Percentiles rank a stretch among this genome's conserved stretches.
These are phyloP conservation scores for Tachystola acroxantha DNA, from an alignment of 2,888 invertebrate genomes.

Conservation along the genomic window DNA sequence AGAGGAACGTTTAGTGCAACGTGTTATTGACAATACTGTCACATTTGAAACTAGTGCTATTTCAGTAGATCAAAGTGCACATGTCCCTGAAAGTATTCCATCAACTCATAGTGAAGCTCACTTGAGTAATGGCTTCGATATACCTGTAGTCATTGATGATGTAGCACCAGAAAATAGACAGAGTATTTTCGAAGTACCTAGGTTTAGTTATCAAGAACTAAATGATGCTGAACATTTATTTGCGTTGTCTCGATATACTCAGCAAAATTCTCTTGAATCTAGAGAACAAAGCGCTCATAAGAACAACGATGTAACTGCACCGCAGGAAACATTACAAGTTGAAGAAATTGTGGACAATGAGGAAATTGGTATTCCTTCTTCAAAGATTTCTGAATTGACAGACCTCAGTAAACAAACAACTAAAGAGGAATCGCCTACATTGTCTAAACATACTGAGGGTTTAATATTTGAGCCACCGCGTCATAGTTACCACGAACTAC, in stretches of 20 bases:
- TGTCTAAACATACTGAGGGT: not conserved
- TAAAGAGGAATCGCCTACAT: not conserved
- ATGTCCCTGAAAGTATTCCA: not conserved
- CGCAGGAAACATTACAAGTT: too few species aligned
- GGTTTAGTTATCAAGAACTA: slow-evolving; percentile 40
- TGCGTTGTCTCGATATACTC: slow-evolving; percentile 13
- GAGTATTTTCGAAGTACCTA: slow-evolving; percentile 31
- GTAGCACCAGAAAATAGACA: slow-evolving; percentile 3
- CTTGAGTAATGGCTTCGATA: slow-evolving; percentile 8
- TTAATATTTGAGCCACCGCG: slow-evolving; percentile 8
- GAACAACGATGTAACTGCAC: too few species aligned
- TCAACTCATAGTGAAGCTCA: slow-evolving; percentile 7
- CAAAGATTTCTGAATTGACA: too few species aligned
- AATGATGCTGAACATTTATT: slow-evolving; percentile 41
- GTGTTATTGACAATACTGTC: slow-evolving; percentile 1
- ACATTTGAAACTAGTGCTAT: not conserved
- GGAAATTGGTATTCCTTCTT: too few species aligned
- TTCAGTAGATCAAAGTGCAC: not conserved
- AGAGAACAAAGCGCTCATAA: not conserved
- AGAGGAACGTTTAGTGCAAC: slow-evolving; percentile 2
- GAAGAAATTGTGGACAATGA: too few species aligned
- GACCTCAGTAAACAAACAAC: not conserved
- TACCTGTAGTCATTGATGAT: not conserved
- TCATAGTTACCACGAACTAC: slow-evolving; percentile 39
- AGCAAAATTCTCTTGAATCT: not conserved